phyloP scores from a whole-genome alignment of 2,797 vertebrate genomes.

The Melanotaenia parkinsoni region DNA sequence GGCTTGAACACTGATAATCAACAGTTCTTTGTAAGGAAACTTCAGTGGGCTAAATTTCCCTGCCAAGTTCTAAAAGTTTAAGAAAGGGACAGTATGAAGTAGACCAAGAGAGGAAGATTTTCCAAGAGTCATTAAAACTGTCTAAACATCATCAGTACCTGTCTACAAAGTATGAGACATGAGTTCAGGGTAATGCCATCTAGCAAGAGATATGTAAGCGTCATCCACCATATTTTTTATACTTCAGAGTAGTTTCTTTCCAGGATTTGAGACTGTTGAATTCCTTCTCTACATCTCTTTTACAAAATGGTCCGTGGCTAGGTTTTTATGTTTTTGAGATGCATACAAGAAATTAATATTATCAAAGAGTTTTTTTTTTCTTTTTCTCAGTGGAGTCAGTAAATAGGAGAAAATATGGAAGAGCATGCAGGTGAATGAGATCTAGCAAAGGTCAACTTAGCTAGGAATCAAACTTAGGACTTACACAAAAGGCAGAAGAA shows the following conservation, averaged over 20 bases:
- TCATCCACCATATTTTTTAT: background rate
- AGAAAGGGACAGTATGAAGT: background rate
- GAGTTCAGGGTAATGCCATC: background rate
- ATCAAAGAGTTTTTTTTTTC: background rate
- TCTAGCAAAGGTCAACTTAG: background rate
- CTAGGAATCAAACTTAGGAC: background rate
- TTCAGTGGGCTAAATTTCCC: background rate
- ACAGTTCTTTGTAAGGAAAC: background rate
- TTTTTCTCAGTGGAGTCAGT: background rate
- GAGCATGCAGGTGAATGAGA: background rate
- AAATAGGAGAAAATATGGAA: background rate
- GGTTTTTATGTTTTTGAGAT: background rate
- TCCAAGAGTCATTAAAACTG: background rate
- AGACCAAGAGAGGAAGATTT: background rate
- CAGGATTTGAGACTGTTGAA: background rate
- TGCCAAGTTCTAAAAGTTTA: background rate
- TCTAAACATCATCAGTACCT: background rate
- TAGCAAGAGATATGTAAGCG: background rate
- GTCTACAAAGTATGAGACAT: background rate
- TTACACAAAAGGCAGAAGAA: background rate
- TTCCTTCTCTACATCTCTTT: background rate
- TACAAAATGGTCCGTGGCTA: background rate
- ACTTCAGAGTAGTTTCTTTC: background rate
- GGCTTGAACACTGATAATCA: background rate
- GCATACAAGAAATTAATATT: background rate